phyloP scores from a whole-genome alignment of 2,113 vertebrate genomes.

The Haemorhous mexicanus region DNA sequence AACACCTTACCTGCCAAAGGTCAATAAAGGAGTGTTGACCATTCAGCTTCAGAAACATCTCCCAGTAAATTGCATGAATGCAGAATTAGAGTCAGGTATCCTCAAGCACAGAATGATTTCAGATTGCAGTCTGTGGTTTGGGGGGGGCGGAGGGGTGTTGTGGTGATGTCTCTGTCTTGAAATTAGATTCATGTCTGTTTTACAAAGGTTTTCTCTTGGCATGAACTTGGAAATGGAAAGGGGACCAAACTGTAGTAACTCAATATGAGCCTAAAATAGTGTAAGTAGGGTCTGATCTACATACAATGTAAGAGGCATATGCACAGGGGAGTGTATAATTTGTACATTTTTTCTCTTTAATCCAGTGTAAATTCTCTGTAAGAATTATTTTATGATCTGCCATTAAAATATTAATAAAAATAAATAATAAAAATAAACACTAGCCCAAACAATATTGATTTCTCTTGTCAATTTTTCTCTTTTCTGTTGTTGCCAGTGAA shows the following conservation, averaged over 20 bases:
- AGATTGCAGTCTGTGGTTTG: not conserved
- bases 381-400: not conserved
- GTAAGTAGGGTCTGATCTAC: not conserved
- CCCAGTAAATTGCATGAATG: not conserved
- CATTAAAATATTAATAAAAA: not conserved
- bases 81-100: not conserved
- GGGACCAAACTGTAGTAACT: not conserved
- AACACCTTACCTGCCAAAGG: not conserved
- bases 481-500: not conserved
- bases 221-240: not conserved
- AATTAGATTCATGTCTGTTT: not conserved
- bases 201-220: not conserved
- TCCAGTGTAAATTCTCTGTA: not conserved
- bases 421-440: not conserved
- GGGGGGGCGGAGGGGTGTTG: accelerated
- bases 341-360: not conserved
- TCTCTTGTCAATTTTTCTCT: not conserved
- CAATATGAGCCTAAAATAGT: not conserved
- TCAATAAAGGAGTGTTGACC: not conserved
- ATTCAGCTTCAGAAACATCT: constrained; percentile 4
- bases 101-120: not conserved
- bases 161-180: not conserved
- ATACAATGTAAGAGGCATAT: not conserved
- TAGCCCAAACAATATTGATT: not conserved
- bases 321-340: not conserved